Evolutionary conservation across 2,888 invertebrate species (phyloP), one percentile per base, ranked within the genome.

Genomic region (Rotaria magnacalcarata): DNA sequence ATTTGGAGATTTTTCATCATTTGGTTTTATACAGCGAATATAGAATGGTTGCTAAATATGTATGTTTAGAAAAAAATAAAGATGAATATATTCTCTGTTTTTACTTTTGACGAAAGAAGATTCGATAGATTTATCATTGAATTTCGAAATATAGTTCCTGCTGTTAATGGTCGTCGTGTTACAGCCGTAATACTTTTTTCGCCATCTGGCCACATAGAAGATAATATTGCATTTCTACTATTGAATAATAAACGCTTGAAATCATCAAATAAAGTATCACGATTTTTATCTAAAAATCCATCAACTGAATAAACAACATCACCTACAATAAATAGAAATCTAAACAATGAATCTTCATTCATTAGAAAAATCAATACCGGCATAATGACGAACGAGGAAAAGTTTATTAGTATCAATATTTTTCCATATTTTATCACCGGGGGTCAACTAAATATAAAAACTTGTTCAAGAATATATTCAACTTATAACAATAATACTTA

Each of bases 241-340:
- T 94, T 94, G 91, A 94, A 96, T 88, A 97, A 92, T 87, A 98
- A 92, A 50, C 98, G 93, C 92, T 97, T 98, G 90, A 98, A 95
- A 92, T 98, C 97, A 92, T 97, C 97, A 92, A 96, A 98, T 85
- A 98, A 92, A 0, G 95, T 95, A 91, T 98, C 98, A 91, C 95
- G 96, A 92, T 98, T 98, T 92, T 98, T 98, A 91, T 98, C 97
- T 91, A 98, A 93, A 92, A 98, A 98, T 1, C 96, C 96, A 24
- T 93, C 93, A 34, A 96, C 93, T 86, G 94, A 94, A 92, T 98
- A 98, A 24, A 95, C 94, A 50, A 98, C 98, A 90, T 97, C 96
- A 10, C 98, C 80, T 80, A 80, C 2, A 80, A 21, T 2, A 16
- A 47, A 24, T 11, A 3, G 10, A 67, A 27, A 43, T 34, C 34